phyloP scores from a whole-genome alignment of 2,888 invertebrate genomes.

The Cryptus armator region DNA sequence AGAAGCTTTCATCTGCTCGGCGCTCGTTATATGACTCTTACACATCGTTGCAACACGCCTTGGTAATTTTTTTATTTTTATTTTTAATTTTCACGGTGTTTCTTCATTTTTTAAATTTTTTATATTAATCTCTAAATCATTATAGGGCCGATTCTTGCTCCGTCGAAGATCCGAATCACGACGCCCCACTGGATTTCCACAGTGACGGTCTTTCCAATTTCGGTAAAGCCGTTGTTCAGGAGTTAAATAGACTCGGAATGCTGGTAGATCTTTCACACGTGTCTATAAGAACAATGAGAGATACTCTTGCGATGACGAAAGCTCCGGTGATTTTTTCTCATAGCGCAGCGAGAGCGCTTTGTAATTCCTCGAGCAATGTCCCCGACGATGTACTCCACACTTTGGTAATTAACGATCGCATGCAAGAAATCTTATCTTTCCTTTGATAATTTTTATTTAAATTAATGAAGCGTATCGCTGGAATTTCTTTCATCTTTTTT shows the following conservation, averaged over 20 bases:
- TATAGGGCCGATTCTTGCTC: constrained; percentile 84
- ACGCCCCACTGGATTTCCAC: constrained; percentile 81
- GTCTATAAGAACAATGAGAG: constrained; percentile 88
- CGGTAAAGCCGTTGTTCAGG: constrained; percentile 87
- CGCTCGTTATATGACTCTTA: constrained; percentile 89
- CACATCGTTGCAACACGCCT: constrained; percentile 90
- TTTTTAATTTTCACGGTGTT: background rate
- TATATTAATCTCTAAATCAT: constrained; percentile 26
- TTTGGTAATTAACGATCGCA: constrained; percentile 80
- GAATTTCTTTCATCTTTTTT: constrained; percentile 37
- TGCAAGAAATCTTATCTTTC: constrained; percentile 5
- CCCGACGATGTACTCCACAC: constrained; percentile 87
- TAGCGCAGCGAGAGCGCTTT: constrained; percentile 88
- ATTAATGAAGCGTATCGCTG: background rate
- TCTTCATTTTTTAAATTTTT: background rate
- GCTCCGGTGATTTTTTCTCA: constrained; percentile 90
- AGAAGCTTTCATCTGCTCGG: constrained; percentile 89
- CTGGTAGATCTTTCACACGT: constrained; percentile 89
- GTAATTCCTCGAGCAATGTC: constrained; percentile 88
- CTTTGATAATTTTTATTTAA: background rate
- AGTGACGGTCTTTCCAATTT: constrained; percentile 82
- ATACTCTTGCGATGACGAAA: constrained; percentile 87
- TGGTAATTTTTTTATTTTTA: constrained; percentile 87
- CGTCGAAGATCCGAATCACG: constrained; percentile 83
- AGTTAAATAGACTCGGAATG: constrained; percentile 91